Conservation (phyloP, 53 echinoderm and acorn worm genomes). For the Crossaster papposus region DNA sequence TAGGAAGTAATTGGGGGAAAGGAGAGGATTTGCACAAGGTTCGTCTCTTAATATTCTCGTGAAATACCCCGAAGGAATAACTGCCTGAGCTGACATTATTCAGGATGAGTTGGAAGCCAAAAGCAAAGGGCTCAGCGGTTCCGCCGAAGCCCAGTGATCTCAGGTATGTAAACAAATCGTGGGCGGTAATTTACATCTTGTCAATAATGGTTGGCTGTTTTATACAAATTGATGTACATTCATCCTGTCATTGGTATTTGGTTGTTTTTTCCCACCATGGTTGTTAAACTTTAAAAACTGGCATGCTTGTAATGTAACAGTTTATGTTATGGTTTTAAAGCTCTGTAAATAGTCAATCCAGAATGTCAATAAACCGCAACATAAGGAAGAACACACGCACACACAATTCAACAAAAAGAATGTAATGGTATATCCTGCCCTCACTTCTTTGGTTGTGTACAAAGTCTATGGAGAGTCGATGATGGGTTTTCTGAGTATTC, state of each 20-base stretch:
- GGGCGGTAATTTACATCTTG: background rate
- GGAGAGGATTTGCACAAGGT: no score
- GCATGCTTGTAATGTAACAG: background rate
- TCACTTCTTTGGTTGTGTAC: no score
- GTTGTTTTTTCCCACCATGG: background rate
- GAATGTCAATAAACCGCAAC: background rate
- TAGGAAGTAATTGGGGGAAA: no score
- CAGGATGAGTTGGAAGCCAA: constrained; percentile 9
- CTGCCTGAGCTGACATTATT: background rate
- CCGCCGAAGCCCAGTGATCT: constrained; percentile 5
- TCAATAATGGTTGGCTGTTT: background rate
- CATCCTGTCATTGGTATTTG: background rate
- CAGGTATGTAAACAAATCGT: constrained; percentile 11
- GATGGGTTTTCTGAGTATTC: no score
- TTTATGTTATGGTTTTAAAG: background rate
- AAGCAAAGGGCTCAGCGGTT: background rate
- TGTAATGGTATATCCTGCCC: no score
- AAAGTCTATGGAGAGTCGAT: no score
- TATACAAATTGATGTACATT: background rate
- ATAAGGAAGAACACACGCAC: background rate
- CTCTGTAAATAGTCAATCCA: background rate
- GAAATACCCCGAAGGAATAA: background rate
- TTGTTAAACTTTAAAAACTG: background rate
- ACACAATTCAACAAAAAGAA: background rate
- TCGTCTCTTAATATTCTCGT: background rate